Conservation (phyloP, 2,888 invertebrate species). For the Rotaria magnacalcarata region DNA sequence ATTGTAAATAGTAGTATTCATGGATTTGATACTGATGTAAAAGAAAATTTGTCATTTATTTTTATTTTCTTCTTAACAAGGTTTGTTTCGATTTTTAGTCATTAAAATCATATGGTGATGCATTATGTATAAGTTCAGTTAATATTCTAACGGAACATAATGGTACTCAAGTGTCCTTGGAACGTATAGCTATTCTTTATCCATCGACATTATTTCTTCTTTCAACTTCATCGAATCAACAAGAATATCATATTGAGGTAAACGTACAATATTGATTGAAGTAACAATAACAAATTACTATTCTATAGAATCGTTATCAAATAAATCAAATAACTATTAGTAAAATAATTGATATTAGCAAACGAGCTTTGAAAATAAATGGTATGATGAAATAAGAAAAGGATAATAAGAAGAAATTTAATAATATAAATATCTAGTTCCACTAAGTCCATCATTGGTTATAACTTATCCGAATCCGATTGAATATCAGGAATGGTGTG, state of each 20-base stretch:
- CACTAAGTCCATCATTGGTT: not conserved
- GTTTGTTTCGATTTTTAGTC: not conserved
- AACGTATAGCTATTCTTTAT: not conserved
- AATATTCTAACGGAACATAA: not conserved
- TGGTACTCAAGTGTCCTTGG: not conserved
- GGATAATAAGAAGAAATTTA: not conserved
- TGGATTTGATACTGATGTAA: constrained; percentile 16
- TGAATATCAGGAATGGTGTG: constrained; percentile 16
- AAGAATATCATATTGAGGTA: constrained; percentile 19
- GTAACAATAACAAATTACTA: not conserved
- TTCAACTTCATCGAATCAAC: not conserved
- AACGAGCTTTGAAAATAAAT: constrained; percentile 24
- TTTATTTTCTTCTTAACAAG: not conserved
- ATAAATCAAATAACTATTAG: constrained; percentile 6
- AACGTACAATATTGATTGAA: too few species aligned
- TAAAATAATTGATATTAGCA: not conserved
- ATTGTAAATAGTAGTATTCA: constrained; percentile 17
- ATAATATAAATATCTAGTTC: not conserved
- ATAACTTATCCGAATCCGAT: not conserved
- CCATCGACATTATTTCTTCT: not conserved
- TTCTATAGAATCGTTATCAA: not conserved
- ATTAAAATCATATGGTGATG: not conserved
- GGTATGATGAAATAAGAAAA: not conserved
- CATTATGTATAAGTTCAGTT: not conserved
- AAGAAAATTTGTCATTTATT: not conserved